A percentile compares a stretch with the other conserved stretches of the same genome.
phyloP scores from a whole-genome alignment of 2,113 vertebrate species.

The Carassius carassius region DNA sequence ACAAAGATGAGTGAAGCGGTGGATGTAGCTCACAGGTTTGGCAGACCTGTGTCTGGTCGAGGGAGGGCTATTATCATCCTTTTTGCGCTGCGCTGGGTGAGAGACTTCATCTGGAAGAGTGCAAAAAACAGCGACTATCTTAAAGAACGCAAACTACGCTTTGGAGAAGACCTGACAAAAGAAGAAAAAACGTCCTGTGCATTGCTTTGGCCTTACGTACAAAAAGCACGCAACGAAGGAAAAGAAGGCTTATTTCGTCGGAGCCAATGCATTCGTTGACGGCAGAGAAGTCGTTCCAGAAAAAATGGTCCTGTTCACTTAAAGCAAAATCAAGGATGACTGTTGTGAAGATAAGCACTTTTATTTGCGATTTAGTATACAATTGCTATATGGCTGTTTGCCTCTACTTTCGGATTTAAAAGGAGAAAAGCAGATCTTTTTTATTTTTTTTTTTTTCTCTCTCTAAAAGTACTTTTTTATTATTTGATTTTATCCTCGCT shows the following conservation, averaged over 20 bases:
- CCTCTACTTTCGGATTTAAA: background rate
- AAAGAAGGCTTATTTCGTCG: background rate
- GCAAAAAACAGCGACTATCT: conserved; percentile 5
- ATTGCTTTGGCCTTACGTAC: background rate
- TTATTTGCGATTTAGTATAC: no score
- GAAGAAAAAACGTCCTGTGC: background rate
- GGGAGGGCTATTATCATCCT: no score
- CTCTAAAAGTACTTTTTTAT: no score
- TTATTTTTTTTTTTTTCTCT: no score
- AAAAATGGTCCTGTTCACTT: background rate
- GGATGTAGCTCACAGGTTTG: background rate
- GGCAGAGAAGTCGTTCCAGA: no score
- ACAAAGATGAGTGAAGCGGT: background rate
- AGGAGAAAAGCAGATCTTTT: no score
- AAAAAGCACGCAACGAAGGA: background rate
- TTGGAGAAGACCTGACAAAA: background rate
- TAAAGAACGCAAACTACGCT: background rate
- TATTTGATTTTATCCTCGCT: no score
- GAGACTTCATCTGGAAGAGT: background rate
- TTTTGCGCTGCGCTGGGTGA: background rate
- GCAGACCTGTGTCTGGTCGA: conserved; percentile 4
- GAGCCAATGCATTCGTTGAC: background rate
- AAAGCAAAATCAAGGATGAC: no score
- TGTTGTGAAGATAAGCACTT: no score
- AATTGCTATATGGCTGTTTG: background rate